Conservation (phyloP, 2,797 vertebrate genomes). For the Aythya fuligula region DNA sequence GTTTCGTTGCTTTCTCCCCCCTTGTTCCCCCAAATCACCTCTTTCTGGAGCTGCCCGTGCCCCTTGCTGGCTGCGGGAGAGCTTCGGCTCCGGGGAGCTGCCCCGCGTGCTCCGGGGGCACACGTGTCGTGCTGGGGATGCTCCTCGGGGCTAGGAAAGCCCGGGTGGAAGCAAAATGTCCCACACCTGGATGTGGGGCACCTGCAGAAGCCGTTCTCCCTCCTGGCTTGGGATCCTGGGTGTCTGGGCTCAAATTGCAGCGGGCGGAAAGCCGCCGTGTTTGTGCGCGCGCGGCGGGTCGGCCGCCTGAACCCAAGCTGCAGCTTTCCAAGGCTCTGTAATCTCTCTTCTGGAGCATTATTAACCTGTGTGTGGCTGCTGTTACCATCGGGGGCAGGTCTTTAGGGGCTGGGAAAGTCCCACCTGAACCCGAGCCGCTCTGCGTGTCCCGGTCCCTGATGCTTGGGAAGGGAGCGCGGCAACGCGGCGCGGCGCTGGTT, state of each 20-base stretch:
- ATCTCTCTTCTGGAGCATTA: no score
- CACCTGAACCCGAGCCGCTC: background rate
- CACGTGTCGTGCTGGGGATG: no score
- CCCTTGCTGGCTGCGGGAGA: background rate
- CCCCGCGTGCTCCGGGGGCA: rapidly evolving
- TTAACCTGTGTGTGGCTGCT: no score
- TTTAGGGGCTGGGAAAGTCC: rapidly evolving
- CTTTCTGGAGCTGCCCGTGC: background rate
- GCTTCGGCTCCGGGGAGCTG: rapidly evolving
- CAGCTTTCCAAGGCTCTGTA: background rate
- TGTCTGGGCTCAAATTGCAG: background rate
- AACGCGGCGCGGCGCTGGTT: rapidly evolving
- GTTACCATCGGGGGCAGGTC: no score
- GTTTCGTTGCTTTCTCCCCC: background rate
- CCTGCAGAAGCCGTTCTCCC: background rate
- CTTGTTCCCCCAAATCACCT: rapidly evolving
- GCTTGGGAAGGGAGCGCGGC: background rate
- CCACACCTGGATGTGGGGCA: no score
- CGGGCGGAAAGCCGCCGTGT: rapidly evolving
- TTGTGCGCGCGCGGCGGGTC: background rate
- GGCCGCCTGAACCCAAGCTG: background rate
- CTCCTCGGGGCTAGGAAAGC: no score
- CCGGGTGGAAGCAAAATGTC: no score
- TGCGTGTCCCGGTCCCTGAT: rapidly evolving
- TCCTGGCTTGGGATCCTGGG: background rate